Percentiles rank a stretch among this genome's conserved stretches.
Evolutionary conservation across 2,888 invertebrate genomes (phyloP).

Genomic region (Sepiola atlantica): DNA sequence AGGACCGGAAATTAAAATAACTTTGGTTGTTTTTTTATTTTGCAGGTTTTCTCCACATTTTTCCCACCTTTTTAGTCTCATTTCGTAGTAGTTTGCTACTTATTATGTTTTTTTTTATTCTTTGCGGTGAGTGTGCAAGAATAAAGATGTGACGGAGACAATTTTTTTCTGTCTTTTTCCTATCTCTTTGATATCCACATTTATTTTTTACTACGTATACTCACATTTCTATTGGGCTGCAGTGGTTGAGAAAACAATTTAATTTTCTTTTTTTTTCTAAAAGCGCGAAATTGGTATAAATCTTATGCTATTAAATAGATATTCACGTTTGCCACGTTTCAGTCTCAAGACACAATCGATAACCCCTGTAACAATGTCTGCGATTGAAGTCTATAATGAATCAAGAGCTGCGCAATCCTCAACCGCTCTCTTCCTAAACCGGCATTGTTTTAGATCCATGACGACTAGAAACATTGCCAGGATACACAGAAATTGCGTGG

Average conservation of each 20-base stretch:
- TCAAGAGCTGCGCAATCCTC: no score
- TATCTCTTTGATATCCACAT: background rate
- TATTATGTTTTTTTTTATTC: background rate
- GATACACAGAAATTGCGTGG: no score
- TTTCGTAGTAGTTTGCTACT: background rate
- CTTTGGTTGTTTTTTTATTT: background rate
- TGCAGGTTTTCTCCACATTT: background rate
- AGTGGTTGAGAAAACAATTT: background rate
- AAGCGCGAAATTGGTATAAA: background rate
- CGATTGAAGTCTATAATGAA: no score
- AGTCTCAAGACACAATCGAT: no score
- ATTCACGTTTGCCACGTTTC: no score
- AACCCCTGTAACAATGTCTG: no score
- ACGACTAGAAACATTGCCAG: no score
- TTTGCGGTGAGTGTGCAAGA: background rate
- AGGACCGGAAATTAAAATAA: constrained; percentile 21
- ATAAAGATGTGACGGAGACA: background rate
- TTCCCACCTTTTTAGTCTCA: background rate
- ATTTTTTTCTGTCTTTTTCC: no score
- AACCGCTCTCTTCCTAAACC: no score
- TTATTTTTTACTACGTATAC: background rate
- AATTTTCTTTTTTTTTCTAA: background rate
- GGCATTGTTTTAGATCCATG: no score
- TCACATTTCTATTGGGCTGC: background rate
- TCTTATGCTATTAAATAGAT: no score